Evolutionary conservation across 2,797 vertebrate genomes (phyloP).

Genomic region (Lophotriccus pileatus): DNA sequence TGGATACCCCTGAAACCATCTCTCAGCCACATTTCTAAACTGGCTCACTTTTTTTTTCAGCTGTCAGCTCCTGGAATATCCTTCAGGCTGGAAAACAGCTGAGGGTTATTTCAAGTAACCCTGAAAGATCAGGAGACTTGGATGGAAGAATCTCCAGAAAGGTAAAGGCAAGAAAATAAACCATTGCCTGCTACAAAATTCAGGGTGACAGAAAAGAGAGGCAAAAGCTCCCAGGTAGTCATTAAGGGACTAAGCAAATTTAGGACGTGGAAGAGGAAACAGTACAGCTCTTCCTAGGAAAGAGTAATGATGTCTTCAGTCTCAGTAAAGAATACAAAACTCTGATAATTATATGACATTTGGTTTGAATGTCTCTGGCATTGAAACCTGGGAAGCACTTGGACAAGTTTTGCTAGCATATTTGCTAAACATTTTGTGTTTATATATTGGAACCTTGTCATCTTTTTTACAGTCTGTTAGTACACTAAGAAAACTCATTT

Average conservation of each 20-base stretch:
- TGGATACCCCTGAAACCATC: conserved; percentile 42
- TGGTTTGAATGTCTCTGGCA: not conserved
- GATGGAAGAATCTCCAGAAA: conserved; percentile 33
- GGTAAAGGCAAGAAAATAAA: conserved; percentile 37
- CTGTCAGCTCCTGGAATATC: conserved; percentile 62
- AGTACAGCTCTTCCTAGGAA: not conserved
- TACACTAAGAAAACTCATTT: not conserved
- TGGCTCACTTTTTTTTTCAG: conserved; percentile 52
- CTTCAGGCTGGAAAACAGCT: conserved; percentile 58
- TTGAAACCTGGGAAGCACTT: not conserved
- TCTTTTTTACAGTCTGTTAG: not conserved
- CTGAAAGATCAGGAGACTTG: conserved; percentile 43
- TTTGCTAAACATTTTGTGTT: not conserved
- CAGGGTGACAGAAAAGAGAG: not conserved
- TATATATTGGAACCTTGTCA: not conserved
- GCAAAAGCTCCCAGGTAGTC: not conserved
- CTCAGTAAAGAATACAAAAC: not conserved
- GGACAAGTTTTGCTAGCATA: not conserved
- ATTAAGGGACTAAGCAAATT: not conserved
- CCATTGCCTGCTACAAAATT: not conserved
- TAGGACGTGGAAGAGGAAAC: not conserved
- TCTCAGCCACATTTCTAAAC: conserved; percentile 47
- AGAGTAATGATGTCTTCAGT: not conserved
- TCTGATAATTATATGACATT: not conserved
- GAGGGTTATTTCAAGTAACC: conserved; percentile 65